Evolutionary conservation across 2,113 vertebrate genomes (phyloP), one percentile per base, ranked within the genome.

Genomic region (Deroptyus accipitrinus): DNA sequence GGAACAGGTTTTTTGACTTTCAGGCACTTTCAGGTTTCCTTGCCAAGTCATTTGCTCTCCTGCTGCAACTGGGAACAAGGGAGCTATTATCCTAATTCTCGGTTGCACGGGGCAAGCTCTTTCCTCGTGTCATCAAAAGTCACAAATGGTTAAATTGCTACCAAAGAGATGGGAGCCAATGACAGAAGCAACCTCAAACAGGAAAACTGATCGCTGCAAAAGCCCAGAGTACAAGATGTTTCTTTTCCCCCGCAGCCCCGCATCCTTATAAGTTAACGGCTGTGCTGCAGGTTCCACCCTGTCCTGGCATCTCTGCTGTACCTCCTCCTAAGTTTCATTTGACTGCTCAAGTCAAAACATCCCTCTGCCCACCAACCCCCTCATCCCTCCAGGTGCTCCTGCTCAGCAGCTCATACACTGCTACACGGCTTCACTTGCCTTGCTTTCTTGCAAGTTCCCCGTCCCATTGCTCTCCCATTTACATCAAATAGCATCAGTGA

Each of bases 401-500:
- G n/a, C 62, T 33, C 64, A 28, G 62, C 64, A 24, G 68, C 39
- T 70, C 44, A 1, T 11, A 11, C 28, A 6, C 68, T 0, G 0
- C 11, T 5, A n/a, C 4, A 4, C 1, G 0, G 59, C 64, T 75
- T 85, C 3, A 0, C n/a, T 70, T 37, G 63, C 63, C 49, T 76
- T 7, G 37, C 68, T 81, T 75, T 1, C 48, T 57, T 13, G 11
- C 64, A 51, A 41, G 46, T 31, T 84, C 46, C 62, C 74, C 0
- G 1, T 76, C 92, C 94, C 49, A 5, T 51, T 7, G 2, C 69
- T 61, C 68, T 24, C 51, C 67, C 8, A 0, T 17, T 80, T 5
- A 6, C 0, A 3, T n/a, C 33, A 48, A 70, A 77, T 2, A 9
- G 19, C 7, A 9, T 0, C 0, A 0, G 11, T 3, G 67, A 70